Percentiles rank a stretch among this genome's conserved stretches.
These are phyloP conservation scores for Picus viridis DNA, from an alignment of 2,797 vertebrate species.

Conservation along the genomic window DNA sequence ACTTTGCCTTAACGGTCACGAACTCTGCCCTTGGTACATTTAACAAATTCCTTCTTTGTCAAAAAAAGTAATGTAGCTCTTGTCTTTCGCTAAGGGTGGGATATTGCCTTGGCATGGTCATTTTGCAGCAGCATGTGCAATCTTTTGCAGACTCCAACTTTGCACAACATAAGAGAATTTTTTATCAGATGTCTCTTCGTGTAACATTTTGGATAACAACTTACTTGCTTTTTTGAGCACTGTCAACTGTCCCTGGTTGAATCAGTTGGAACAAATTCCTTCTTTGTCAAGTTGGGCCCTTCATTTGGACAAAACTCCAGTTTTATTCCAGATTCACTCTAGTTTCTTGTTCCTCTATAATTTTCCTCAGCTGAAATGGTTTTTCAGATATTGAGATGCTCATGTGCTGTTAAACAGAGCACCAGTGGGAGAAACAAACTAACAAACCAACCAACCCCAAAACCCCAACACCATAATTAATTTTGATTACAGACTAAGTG, in stretches of 20 bases:
- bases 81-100: background rate
- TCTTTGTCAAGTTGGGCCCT: background rate
- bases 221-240: background rate
- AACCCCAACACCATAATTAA: background rate
- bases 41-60: background rate
- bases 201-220: background rate
- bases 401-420: background rate
- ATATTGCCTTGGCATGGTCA: background rate
- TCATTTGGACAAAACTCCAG: background rate
- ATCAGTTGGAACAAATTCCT: background rate
- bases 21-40: background rate
- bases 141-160: background rate
- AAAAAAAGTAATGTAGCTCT: background rate
- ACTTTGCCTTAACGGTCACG: background rate
- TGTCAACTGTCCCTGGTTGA: background rate
- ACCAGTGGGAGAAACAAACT: fast-evolving
- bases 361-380: background rate
- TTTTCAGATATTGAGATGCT: background rate
- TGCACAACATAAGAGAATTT: background rate
- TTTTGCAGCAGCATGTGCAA: background rate
- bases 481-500: background rate
- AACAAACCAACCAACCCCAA: background rate
- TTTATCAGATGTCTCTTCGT: background rate
- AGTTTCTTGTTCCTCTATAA: background rate
- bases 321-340: background rate